These are phyloP conservation scores for Strigamia transsilvanica DNA, from an alignment of 2,888 invertebrate species.

Conservation along the genomic window DNA sequence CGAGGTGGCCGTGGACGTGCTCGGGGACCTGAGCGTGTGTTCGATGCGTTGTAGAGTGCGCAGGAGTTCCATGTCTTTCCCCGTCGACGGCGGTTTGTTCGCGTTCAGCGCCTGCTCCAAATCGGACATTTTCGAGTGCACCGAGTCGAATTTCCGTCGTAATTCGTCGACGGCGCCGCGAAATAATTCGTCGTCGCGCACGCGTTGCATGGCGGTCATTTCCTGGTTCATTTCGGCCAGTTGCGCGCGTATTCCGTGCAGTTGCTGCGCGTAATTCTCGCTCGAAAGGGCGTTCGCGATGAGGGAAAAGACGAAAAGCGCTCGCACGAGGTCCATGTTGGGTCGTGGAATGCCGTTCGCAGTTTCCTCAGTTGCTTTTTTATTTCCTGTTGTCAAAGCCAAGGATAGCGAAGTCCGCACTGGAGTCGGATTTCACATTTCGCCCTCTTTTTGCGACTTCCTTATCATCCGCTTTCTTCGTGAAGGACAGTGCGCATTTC, in stretches of 20 bases:
- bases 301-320: background rate
- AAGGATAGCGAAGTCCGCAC: conserved; percentile 39
- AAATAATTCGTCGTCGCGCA: background rate
- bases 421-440: background rate
- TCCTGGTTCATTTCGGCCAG: background rate
- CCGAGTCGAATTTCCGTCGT: background rate
- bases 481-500: conserved; percentile 26
- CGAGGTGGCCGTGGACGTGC: background rate
- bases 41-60: background rate
- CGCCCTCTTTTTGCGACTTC: background rate
- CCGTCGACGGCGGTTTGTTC: background rate
- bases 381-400: conserved; percentile 22
- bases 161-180: background rate
- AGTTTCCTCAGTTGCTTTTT: background rate
- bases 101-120: background rate
- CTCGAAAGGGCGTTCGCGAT: background rate
- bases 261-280: background rate
- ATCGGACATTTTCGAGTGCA: background rate
- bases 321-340: background rate
- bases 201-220: background rate
- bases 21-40: background rate
- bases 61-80: conserved; percentile 5
- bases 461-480: conserved; percentile 33
- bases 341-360: background rate
- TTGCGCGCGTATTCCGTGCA: background rate